These are phyloP conservation scores for Mythimna albipuncta DNA, from an alignment of 2,888 invertebrate genomes.

Conservation along the genomic window DNA sequence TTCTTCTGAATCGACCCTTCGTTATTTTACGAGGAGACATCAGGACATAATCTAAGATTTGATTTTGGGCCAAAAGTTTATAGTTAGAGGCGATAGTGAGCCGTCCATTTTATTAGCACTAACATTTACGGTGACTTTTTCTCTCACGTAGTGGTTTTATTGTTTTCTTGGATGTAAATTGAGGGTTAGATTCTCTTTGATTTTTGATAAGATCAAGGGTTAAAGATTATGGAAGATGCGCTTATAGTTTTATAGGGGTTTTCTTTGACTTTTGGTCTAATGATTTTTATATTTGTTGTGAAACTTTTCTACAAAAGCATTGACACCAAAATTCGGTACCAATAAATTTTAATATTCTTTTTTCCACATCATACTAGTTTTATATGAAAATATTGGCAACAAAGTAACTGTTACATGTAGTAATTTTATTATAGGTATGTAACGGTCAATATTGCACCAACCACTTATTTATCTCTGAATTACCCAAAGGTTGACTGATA, in stretches of 20 bases:
- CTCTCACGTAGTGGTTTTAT: slow-evolving; percentile 51
- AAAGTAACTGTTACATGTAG: too few relatives aligned
- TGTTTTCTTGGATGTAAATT: slow-evolving; percentile 53
- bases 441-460: too few relatives aligned
- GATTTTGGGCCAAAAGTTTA: slow-evolving; percentile 61
- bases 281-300: background rate
- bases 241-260: slow-evolving; percentile 32
- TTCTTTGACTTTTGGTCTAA: background rate
- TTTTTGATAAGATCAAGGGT: slow-evolving; percentile 35
- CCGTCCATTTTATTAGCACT: slow-evolving; percentile 54
- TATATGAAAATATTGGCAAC: too few relatives aligned
- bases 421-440: too few relatives aligned
- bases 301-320: background rate
- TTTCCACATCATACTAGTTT: too few relatives aligned
- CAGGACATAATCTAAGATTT: slow-evolving; percentile 72
- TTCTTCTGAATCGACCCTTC: slow-evolving; percentile 73
- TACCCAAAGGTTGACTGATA: too few relatives aligned
- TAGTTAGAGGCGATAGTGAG: slow-evolving; percentile 57
- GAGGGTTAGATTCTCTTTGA: slow-evolving; percentile 37
- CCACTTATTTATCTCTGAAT: too few relatives aligned
- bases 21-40: slow-evolving; percentile 77
- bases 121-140: slow-evolving; percentile 42
- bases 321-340: background rate
- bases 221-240: slow-evolving; percentile 7
- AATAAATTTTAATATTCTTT: background rate